Base-by-base conservation (phyloP, 2,888 invertebrate genomes). In the Pterostichus niger region DNA sequence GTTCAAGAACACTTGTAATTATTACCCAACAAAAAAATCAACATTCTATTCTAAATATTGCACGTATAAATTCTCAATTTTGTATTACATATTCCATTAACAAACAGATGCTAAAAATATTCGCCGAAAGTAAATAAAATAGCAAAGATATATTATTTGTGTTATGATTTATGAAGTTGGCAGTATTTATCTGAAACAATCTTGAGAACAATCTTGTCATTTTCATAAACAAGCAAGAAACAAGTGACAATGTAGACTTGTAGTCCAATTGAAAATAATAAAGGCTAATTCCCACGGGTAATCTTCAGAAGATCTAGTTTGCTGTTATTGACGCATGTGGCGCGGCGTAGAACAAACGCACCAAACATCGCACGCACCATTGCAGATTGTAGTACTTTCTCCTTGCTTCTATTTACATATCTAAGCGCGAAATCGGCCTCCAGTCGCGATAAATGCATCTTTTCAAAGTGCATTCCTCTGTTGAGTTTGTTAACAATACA, bases 221-320 rank as follows among this genome's bases (percentile, higher is more conserved):
- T 56, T 56, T 56, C 56, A 9, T 56, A 3, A 0, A 7, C 40
- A 40, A 24, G 3, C 24, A 24, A 24, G 24, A 24, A 24, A 7
- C 40, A 40, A 40, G 40, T 56, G 56, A 56, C 56, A 56, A 56
- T 56, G 56, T 56, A 56, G 17, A 56, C 13, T 17, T 13, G 49
- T 49, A 49, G 49, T 5, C 49, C 13, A 13, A 49, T 49, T 6
- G 9, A 56, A 56, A 56, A 6, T 56, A 56, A 56, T 56, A 13
- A 15, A 56, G 56, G 56, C 15, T 56, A 56, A 56, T 56, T 56
- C 56, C 10, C 56, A 56, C 17, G 56, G 17, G 13, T 17, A 56
- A 56, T 56, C 56, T 56, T 1, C 56, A 40, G 40, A 56, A 56
- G 56, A 56, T 56, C 56, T 56, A 56, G 13, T 56, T 56, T 7